Evolutionary conservation across 2,113 vertebrate genomes (phyloP), one percentile per base, ranked within the genome.

Genomic region (Glareola pratincola): DNA sequence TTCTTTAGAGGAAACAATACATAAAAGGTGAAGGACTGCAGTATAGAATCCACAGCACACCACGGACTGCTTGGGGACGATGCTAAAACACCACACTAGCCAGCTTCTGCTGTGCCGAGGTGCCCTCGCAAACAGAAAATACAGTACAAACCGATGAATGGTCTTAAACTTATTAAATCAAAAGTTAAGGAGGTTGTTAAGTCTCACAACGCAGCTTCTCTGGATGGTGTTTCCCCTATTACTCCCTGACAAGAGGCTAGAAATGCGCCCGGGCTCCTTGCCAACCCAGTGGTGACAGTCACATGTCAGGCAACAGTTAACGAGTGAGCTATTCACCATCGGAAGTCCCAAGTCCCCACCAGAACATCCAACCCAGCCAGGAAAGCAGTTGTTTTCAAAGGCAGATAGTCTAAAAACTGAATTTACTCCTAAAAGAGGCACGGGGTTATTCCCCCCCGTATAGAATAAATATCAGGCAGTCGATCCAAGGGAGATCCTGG

Each of bases 21-120:
- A 2, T 1, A 10, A 8, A 8, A 63, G 34, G 37, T 8, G 37
- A 30, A 75, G 32, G 74, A 10, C 11, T 5, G 24, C 69, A 76
- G 59, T 3, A 10, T 0, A 1, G 14, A 50, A 9, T 17, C 73
- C 64, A 13, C 1, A 3, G 2, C 30, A 6, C 1, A 2, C 1
- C 68, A 54, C 63, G 12, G 50, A 18, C 12, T 57, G 4, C 75
- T 23, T 0, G 1, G 51, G 14, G 47, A 48, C 29, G 2, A 1
- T 3, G 4, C 50, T 3, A 3, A 54, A 45, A 50, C 5, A 37
- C 24, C n/a, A 8, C 6, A 3, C 12, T 66, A 85, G 30, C 2
- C 0, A 45, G 41, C 37, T 37, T 1, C 75, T 36, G 81, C 57
- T 21, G 34, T 36, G n/a, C 50, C 4, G 0, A 21, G 63, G 24